phyloP scores from a whole-genome alignment of 2,888 invertebrate genomes.

The Masnerella sp. region DNA sequence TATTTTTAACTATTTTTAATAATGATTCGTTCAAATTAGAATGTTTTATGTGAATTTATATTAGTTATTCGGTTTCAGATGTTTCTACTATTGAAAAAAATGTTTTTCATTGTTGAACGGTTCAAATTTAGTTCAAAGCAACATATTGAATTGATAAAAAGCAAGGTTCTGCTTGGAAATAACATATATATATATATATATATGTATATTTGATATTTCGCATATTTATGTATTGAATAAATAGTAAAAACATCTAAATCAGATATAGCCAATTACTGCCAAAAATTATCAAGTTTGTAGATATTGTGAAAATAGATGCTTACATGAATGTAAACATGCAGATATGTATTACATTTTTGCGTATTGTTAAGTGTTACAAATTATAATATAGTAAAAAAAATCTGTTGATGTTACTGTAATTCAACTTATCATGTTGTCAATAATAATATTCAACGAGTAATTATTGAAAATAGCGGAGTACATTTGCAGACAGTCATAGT shows the following conservation, averaged over 20 bases:
- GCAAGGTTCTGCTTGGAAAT: too few species aligned
- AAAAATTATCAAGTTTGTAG: conserved; percentile 16
- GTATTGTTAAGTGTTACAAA: conserved; percentile 23
- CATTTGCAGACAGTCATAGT: background rate
- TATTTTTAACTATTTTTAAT: conserved; percentile 53
- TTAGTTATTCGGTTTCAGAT: conserved; percentile 3
- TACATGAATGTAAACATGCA: conserved; percentile 2
- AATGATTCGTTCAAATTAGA: conserved; percentile 9
- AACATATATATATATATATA: too few species aligned
- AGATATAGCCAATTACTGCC: conserved; percentile 37
- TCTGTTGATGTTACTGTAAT: conserved; percentile 18
- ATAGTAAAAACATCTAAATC: conserved; percentile 4
- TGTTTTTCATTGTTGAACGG: background rate
- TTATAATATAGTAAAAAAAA: conserved; percentile 21
- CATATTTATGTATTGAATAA: background rate
- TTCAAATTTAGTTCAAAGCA: too few species aligned
- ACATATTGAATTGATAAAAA: too few species aligned
- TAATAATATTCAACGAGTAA: too few species aligned
- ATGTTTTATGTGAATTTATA: conserved; percentile 20
- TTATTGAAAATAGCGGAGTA: too few species aligned
- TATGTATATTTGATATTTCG: too few species aligned
- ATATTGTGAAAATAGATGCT: conserved; percentile 3
- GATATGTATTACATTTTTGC: conserved; percentile 15
- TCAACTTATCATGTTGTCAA: conserved; percentile 8
- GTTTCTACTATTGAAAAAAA: conserved; percentile 6